Conservation (phyloP, 2,113 vertebrate species). For the Agapornis roseicollis region DNA sequence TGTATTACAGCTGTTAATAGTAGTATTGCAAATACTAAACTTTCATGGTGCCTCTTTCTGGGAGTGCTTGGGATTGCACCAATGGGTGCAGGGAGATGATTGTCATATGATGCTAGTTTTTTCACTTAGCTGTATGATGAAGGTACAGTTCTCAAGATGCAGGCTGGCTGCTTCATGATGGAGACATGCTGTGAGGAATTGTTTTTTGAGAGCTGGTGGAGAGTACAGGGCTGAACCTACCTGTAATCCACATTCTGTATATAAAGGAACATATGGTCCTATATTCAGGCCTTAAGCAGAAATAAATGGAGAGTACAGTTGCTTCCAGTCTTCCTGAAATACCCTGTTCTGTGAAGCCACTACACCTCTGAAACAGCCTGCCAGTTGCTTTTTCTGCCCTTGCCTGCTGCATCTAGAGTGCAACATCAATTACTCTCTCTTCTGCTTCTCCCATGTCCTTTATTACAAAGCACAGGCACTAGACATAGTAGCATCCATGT, state of each 20-base stretch:
- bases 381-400: not conserved
- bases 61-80: not conserved
- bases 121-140: not conserved
- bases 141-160: not conserved
- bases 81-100: rapidly evolving
- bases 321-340: not conserved
- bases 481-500: not conserved
- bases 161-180: not conserved
- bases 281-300: not conserved
- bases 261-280: not conserved
- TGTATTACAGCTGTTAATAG: not conserved
- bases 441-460: not conserved
- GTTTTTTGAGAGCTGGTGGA: not conserved
- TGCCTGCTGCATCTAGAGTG: not conserved
- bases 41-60: rapidly evolving
- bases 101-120: rapidly evolving
- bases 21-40: too few species aligned
- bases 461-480: not conserved
- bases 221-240: not conserved
- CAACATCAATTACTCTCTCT: not conserved
- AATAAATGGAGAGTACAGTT: not conserved
- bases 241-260: not conserved
- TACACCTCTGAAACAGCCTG: not conserved
- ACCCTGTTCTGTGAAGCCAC: not conserved
- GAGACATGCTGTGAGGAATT: not conserved